A percentile compares a stretch with the other conserved stretches of the same genome.
These are phyloP conservation scores for Patella vulgata DNA, from an alignment of 1,140 invertebrate species.

Conservation along the genomic window DNA sequence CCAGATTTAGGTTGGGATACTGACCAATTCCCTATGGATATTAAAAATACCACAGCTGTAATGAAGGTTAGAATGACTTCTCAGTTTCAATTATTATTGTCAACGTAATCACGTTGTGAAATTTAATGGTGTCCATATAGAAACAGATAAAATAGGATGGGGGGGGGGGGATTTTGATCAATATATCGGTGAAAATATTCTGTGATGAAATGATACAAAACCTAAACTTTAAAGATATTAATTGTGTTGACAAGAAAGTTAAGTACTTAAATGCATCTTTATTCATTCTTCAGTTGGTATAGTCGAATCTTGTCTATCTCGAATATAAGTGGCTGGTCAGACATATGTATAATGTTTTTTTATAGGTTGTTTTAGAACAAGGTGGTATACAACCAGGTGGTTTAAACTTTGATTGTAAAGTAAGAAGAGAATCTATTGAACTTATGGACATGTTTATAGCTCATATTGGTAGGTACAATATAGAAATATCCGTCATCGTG, in stretches of 20 bases:
- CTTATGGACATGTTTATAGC: constrained; percentile 71
- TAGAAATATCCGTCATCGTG: background rate
- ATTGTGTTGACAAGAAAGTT: too few relatives aligned
- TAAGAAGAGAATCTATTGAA: constrained; percentile 70
- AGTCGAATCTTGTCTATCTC: too few relatives aligned
- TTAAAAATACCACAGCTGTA: constrained; percentile 68
- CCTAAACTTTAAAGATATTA: too few relatives aligned
- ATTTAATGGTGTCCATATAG: too few relatives aligned
- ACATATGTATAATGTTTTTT: too few relatives aligned
- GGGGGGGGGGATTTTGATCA: too few relatives aligned
- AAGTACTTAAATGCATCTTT: too few relatives aligned
- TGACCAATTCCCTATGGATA: constrained; percentile 69
- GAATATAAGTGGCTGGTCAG: too few relatives aligned
- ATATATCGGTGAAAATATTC: too few relatives aligned
- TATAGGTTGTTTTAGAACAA: constrained; percentile 64
- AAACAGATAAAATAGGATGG: too few relatives aligned
- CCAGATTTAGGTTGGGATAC: constrained; percentile 70
- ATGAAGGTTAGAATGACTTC: constrained; percentile 70
- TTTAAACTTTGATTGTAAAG: constrained; percentile 71
- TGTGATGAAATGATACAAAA: too few relatives aligned
- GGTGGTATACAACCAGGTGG: constrained; percentile 73
- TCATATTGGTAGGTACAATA: constrained; percentile 66
- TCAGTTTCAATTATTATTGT: background rate
- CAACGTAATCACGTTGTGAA: background rate
- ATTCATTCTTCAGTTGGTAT: too few relatives aligned